Evolutionary conservation across 2,797 vertebrate species (phyloP), one percentile per base, ranked within the genome.

Genomic region (Synaphobranchus kaupii): DNA sequence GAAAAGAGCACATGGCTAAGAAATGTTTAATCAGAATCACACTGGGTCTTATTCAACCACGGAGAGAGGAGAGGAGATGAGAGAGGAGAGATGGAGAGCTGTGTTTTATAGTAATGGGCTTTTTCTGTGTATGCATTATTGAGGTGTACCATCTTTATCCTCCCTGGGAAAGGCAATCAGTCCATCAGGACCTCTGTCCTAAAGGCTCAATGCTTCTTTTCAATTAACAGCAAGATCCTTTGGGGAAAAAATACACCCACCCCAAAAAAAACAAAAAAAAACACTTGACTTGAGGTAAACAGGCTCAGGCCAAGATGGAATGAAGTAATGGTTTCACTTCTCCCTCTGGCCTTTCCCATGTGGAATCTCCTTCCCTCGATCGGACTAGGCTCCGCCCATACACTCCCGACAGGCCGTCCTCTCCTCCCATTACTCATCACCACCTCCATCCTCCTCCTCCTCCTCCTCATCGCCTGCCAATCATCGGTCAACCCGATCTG

Each of bases 401-500:
- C 68, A 73, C 12, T 2, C 68, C 68, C 13, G 6, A 31, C 68
- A 12, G 22, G 44, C 15, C 48, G 34, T 3, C 10, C 15, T 9
- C 31, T 17, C 73, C 39, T 44, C 3, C 48, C 20, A 20, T 80
- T 7, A 47, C 47, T n/a, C 76, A 22, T 22, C 15, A 8, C 52
- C 48, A 15, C 48, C n/a, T 20, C 81, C 48, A 9, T n/a, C n/a
- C n/a, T n/a, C n/a, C n/a, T n/a, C n/a, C n/a, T 54, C 81, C n/a
- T 13, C 47, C 0, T 34, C 44, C 9, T 17, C 39, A 6, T 17
- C 12, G 78, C 44, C 56, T 44, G 25, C 86, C 87, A 92, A 84
- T 90, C 86, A 87, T 86, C 0, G 86, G 87, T 86, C 0, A 54
- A 86, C 66, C n/a, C 48, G 60, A 8, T 63, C 8, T 8, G 50